phyloP scores from a whole-genome alignment of 2,797 vertebrate species.

The Melanotaenia trifasciata region DNA sequence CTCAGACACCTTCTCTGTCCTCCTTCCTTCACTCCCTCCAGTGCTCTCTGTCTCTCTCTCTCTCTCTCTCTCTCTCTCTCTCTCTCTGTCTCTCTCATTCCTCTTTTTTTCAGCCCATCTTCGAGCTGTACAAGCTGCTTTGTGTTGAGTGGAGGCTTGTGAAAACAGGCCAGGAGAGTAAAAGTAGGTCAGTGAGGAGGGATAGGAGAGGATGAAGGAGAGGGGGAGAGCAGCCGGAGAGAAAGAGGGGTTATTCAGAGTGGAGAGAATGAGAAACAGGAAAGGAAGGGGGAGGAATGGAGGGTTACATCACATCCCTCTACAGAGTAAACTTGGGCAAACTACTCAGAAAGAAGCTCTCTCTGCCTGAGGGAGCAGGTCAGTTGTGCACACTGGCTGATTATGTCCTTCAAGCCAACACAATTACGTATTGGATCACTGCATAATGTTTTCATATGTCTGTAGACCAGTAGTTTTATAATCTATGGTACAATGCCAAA shows the following conservation, averaged over 20 bases:
- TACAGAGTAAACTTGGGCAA: conserved; percentile 65
- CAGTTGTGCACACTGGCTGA: conserved; percentile 28
- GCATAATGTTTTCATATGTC: not conserved
- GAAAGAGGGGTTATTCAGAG: conserved; percentile 53
- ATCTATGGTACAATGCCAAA: not conserved
- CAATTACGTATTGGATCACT: conserved; percentile 5
- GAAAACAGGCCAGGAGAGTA: conserved; percentile 77
- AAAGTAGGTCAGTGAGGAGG: conserved; percentile 83
- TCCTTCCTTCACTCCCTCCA: not conserved
- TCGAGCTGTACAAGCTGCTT: conserved; percentile 66
- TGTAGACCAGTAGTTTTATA: not conserved
- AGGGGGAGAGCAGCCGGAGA: conserved; percentile 42
- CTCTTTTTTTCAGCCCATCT: conserved; percentile 29
- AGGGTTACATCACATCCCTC: conserved; percentile 76
- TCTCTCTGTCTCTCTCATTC: not conserved
- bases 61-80: conserved; percentile 10
- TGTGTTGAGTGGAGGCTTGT: conserved; percentile 70
- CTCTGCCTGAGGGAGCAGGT: conserved; percentile 58
- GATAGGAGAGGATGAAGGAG: conserved; percentile 55
- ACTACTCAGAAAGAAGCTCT: conserved; percentile 56
- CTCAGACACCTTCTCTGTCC: conserved; percentile 7
- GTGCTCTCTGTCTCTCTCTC: conserved; percentile 14
- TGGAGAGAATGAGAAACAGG: conserved; percentile 39
- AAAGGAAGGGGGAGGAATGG: conserved; percentile 21
- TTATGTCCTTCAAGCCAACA: conserved; percentile 5